Evolutionary conservation across 2,888 invertebrate species (phyloP), one percentile per base, ranked within the genome.

Genomic region (Andrena trimmerana): DNA sequence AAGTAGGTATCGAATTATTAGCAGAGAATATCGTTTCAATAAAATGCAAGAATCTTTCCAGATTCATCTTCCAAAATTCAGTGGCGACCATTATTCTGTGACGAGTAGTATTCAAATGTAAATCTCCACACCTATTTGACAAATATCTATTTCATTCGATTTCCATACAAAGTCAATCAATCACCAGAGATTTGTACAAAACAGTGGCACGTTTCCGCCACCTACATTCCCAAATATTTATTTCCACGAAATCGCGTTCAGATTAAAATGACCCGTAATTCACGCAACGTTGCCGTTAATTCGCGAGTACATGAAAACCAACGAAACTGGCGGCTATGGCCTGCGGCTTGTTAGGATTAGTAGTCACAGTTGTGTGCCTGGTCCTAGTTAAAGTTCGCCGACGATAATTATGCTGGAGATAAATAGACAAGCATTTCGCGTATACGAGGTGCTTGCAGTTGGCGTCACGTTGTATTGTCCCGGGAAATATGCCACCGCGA

Each of bases 391-490:
- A 20, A 50, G 48, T 48, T 68, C 52, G n/a, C n/a, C 24, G n/a
- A 57, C 20, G 54, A 68, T 33, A 62, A 62, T 68, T 74, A 63
- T 8, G n/a, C 1, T 2, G 24, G n/a, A 33, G 36, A 33, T 42
- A 57, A 63, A 78, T 68, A 42, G 42, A 52, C 50, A 6, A 29
- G 67, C 62, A n/a, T 48, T 6, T 29, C 33, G 10, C 8, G 42
- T 48, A 20, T 7, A 57, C 20, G 50, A 16, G 31, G 4, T 16
- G 31, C n/a, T n/a, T 33, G 60, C n/a, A 52, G 60, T 60, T 73
- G 31, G 16, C 20, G 36, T 67, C 52, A 67, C 24, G 13, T 73
- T 68, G 3, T 29, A 67, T 78, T 59, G 29, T 72, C 24, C 16
- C 13, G 31, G 20, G 59, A 59, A 66, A 59, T 71, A 31, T 24